phyloP scores from a whole-genome alignment of 2,113 vertebrate species.

The Crotalus horridus region DNA sequence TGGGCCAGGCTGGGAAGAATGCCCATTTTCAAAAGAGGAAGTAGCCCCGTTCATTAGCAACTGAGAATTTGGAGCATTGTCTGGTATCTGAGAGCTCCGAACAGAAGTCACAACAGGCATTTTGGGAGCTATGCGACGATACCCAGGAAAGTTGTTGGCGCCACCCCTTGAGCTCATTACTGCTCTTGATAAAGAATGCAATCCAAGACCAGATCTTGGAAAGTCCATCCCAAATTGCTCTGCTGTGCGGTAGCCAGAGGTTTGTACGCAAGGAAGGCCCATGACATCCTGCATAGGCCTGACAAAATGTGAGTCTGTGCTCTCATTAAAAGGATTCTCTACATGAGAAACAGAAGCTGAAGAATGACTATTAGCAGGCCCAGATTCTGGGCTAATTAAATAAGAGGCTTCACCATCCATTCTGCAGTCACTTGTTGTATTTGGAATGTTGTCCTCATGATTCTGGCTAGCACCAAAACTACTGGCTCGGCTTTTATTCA shows the following conservation, averaged over 20 bases:
- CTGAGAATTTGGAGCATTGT: slow-evolving; percentile 74
- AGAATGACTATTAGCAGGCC: slow-evolving; percentile 63
- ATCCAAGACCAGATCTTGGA: slow-evolving; percentile 81
- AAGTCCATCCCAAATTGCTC: slow-evolving; percentile 90
- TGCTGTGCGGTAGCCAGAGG: slow-evolving; percentile 64
- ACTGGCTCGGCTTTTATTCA: slow-evolving; percentile 77
- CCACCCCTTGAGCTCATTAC: slow-evolving; percentile 78
- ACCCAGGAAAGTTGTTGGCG: slow-evolving; percentile 79
- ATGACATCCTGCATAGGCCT: slow-evolving; percentile 84
- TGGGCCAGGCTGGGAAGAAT: slow-evolving; percentile 73
- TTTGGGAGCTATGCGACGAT: slow-evolving; percentile 93
- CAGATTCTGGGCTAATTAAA: slow-evolving; percentile 78
- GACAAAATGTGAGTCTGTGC: slow-evolving; percentile 83
- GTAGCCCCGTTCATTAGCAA: slow-evolving; percentile 78
- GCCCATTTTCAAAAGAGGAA: slow-evolving; percentile 67
- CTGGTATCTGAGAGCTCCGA: slow-evolving; percentile 76
- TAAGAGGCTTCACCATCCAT: slow-evolving; percentile 80
- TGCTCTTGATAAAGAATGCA: slow-evolving; percentile 82
- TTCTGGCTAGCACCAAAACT: slow-evolving; percentile 65
- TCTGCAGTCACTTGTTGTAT: slow-evolving; percentile 85
- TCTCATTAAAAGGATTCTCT: slow-evolving; percentile 73
- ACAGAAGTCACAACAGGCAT: slow-evolving; percentile 80
- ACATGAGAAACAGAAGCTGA: slow-evolving; percentile 75
- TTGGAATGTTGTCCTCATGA: slow-evolving; percentile 82
- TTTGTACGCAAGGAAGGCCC: slow-evolving; percentile 73